Percentiles rank a stretch among this genome's conserved stretches.
Evolutionary conservation across 2,797 vertebrate genomes (phyloP).

Genomic region (Remorina albescens): DNA sequence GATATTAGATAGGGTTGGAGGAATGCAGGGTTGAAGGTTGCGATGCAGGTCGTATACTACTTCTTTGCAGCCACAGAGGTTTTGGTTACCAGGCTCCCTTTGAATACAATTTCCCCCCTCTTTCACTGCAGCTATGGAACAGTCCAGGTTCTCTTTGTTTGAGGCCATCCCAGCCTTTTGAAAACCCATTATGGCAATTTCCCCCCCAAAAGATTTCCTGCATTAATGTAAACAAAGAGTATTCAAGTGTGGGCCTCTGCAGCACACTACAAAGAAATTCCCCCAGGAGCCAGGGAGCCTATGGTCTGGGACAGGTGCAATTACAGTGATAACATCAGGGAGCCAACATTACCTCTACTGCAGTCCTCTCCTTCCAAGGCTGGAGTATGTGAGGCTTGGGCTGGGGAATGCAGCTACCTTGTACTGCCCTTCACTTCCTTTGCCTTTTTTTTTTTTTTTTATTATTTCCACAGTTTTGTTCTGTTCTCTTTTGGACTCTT

Average conservation of each 20-base stretch:
- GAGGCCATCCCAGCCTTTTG: constrained; percentile 65
- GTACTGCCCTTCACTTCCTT: constrained; percentile 61
- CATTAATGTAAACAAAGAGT: constrained; percentile 88
- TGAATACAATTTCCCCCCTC: constrained; percentile 56
- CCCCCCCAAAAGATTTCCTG: constrained; percentile 74
- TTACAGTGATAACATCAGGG: constrained; percentile 88
- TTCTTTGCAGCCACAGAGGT: constrained; percentile 46
- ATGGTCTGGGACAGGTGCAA: constrained; percentile 86
- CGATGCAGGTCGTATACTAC: constrained; percentile 67
- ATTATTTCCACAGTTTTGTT: constrained; percentile 43
- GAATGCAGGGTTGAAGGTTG: constrained; percentile 48
- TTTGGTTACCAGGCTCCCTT: constrained; percentile 47
- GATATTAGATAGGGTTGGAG: constrained; percentile 43
- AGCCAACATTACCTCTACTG: constrained; percentile 74
- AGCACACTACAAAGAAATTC: constrained; percentile 83
- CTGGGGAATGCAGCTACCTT: constrained; percentile 69
- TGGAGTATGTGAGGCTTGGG: constrained; percentile 49
- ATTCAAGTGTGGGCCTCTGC: constrained; percentile 81
- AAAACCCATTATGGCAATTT: constrained; percentile 83
- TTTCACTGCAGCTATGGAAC: constrained; percentile 72
- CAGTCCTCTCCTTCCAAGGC: constrained; percentile 67
- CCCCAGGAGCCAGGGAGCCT: constrained; percentile 77
- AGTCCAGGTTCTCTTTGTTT: constrained; percentile 73
- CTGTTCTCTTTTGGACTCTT: constrained; percentile 3
- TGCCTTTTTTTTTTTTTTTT: constrained; percentile 45